Percentiles rank a stretch among this genome's conserved stretches.
Evolutionary conservation across 2,888 invertebrate species (phyloP).

Genomic region (Platycnemis pennipes): DNA sequence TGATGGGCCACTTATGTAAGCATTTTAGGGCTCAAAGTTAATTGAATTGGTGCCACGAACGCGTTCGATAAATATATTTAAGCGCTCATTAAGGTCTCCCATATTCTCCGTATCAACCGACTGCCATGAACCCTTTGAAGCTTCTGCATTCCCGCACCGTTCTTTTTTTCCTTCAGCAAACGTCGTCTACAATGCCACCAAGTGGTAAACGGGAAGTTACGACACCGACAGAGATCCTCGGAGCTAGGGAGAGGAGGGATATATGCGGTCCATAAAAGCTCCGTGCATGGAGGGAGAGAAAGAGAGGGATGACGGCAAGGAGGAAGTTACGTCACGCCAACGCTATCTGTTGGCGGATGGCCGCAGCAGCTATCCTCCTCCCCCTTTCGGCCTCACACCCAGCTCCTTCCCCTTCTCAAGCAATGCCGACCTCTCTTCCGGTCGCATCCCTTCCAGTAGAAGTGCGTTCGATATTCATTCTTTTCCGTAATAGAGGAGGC

Average conservation of each 20-base stretch:
- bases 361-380: neutral
- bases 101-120: neutral
- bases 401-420: neutral
- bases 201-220: conserved; percentile 64
- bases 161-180: neutral
- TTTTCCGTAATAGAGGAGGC: no score
- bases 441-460: neutral
- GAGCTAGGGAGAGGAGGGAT: conserved; percentile 14
- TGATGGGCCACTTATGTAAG: no score
- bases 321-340: conserved; percentile 42
- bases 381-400: no score
- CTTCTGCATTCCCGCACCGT: neutral
- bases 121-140: neutral
- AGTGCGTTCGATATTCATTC: neutral
- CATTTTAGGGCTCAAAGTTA: no score
- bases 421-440: neutral
- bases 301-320: neutral
- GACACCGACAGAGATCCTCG: conserved; percentile 20
- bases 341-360: conserved; percentile 46
- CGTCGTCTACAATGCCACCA: neutral
- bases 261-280: neutral
- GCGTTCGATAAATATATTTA: no score
- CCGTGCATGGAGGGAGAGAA: neutral
- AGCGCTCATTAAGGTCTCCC: neutral
- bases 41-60: no score